Percentiles rank a stretch among this genome's conserved stretches.
These are phyloP conservation scores for Xylocopa sonorina DNA, from an alignment of 1,140 invertebrate genomes.

Conservation along the genomic window DNA sequence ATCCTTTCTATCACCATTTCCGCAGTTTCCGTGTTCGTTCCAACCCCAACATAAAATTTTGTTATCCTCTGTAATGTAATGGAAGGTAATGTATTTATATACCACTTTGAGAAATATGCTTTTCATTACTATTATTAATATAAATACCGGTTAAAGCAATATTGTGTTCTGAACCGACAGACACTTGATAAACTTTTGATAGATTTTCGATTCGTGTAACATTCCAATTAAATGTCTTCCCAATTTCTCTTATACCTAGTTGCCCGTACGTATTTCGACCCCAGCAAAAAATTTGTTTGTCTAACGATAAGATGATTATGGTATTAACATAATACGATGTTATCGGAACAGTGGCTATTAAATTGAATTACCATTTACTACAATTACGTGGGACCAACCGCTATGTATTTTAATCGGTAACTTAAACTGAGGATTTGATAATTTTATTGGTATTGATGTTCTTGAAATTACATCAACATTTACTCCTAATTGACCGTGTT, in stretches of 20 bases:
- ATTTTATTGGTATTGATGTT: slow-evolving; percentile 81
- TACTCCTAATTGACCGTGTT: slow-evolving; percentile 86
- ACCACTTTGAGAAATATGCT: no score
- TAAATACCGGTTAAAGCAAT: slow-evolving; percentile 82
- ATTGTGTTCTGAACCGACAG: slow-evolving; percentile 91
- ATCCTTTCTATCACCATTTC: slow-evolving; percentile 86
- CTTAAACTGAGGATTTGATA: slow-evolving; percentile 55
- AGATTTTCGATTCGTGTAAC: slow-evolving; percentile 67
- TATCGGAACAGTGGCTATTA: not conserved
- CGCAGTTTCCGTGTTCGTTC: slow-evolving; percentile 96
- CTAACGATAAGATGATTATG: slow-evolving; percentile 57
- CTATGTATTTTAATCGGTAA: slow-evolving; percentile 76
- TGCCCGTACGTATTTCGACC: slow-evolving; percentile 92
- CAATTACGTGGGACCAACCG: slow-evolving; percentile 89
- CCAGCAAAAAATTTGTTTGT: slow-evolving; percentile 86
- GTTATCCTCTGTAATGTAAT: slow-evolving; percentile 82
- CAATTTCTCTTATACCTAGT: slow-evolving; percentile 79
- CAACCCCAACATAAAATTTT: slow-evolving; percentile 92
- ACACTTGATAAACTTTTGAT: slow-evolving; percentile 82
- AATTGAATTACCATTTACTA: slow-evolving; percentile 80
- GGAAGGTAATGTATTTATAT: not conserved
- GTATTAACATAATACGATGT: slow-evolving; percentile 26
- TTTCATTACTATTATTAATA: slow-evolving; percentile 1
- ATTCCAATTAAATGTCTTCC: slow-evolving; percentile 60
- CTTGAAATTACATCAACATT: slow-evolving; percentile 79